A percentile compares a stretch with the other conserved stretches of the same genome.
These are phyloP conservation scores for Greenwoodochromis staneri DNA, from an alignment of 2,113 vertebrate species.

Conservation along the genomic window DNA sequence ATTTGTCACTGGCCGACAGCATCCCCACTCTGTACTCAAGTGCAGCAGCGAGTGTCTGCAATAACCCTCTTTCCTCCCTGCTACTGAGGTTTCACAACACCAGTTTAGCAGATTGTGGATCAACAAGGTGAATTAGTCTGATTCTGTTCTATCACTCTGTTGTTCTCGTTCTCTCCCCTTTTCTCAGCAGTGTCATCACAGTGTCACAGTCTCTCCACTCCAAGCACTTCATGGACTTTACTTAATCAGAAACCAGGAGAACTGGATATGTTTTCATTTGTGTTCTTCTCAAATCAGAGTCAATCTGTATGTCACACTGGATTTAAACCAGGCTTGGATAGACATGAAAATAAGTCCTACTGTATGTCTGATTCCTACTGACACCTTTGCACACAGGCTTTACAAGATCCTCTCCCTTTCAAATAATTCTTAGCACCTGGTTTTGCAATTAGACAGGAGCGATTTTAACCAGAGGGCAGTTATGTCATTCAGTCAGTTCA, in stretches of 20 bases:
- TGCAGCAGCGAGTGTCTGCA: conserved; percentile 15
- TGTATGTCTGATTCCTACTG: not conserved
- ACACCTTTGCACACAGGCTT: not conserved
- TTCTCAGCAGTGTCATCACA: not conserved
- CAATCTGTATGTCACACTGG: not conserved
- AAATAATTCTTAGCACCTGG: not conserved
- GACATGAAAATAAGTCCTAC: not conserved
- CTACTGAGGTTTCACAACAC: not conserved
- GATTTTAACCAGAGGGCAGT: not conserved
- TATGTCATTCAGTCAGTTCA: not conserved
- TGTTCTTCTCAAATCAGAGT: not conserved
- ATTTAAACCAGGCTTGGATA: not conserved
- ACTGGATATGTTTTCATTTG: not conserved
- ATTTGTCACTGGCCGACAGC: conserved; percentile 44
- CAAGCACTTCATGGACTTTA: not conserved
- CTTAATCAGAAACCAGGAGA: not conserved
- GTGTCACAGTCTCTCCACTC: not conserved
- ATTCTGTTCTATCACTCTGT: not conserved
- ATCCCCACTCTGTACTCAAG: conserved; percentile 25
- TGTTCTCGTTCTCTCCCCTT: not conserved
- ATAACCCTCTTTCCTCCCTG: not conserved
- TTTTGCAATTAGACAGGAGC: not conserved
- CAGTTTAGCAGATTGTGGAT: conserved; percentile 18
- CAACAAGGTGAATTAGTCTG: conserved; percentile 4
- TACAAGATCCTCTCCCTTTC: not conserved